A percentile compares a stretch with the other conserved stretches of the same genome.
Evolutionary conservation across 1,140 invertebrate species (phyloP).

Genomic region (Paraescarpia echinospica): DNA sequence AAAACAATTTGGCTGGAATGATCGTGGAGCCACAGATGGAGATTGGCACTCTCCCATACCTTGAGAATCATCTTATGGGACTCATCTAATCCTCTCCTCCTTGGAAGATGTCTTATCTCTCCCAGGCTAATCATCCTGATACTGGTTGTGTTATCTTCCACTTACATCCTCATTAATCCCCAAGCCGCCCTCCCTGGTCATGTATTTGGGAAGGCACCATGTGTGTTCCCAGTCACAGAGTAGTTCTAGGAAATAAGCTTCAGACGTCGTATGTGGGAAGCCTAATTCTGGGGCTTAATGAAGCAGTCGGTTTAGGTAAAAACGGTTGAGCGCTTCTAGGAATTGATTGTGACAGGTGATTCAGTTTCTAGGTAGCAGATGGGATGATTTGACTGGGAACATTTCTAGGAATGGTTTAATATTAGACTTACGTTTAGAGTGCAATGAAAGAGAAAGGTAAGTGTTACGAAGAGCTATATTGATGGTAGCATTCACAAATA

Average conservation of each 20-base stretch:
- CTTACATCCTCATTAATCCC: not conserved
- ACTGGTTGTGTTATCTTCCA: not conserved
- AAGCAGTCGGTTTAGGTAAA: not conserved
- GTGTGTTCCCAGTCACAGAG: not conserved
- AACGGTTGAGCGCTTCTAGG: not conserved
- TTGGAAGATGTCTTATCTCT: not conserved
- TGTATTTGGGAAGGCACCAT: not conserved
- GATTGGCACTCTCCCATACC: not conserved
- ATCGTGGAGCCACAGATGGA: not conserved
- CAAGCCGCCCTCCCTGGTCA: not conserved
- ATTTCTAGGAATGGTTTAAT: not conserved
- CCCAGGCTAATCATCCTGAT: not conserved
- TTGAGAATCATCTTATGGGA: not conserved
- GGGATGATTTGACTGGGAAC: not conserved
- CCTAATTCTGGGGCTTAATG: not conserved
- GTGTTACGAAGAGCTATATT: not conserved
- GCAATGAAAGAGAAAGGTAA: not conserved
- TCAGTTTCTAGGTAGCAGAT: not conserved
- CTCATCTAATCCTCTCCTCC: not conserved
- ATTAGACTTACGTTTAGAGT: not conserved
- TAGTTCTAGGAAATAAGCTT: not conserved
- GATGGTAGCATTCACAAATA: not conserved
- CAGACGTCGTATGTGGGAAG: not conserved
- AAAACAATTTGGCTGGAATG: not conserved
- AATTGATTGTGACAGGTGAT: slow-evolving; percentile 1